Conservation (phyloP, 2,888 invertebrate genomes). For the Eurois occulta region DNA sequence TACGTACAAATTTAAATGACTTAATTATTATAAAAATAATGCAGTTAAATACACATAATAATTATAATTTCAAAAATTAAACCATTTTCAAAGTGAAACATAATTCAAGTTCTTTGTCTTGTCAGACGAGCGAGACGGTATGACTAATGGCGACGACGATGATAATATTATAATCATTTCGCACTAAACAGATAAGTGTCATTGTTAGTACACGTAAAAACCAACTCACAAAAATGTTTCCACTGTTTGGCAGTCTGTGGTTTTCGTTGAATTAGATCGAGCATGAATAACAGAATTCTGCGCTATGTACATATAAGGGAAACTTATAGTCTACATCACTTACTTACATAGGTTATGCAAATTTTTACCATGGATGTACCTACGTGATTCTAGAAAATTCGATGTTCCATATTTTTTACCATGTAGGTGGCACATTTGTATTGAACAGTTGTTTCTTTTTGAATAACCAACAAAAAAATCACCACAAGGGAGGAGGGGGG, state of each 20-base stretch:
- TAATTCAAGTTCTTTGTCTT: slow-evolving; percentile 40
- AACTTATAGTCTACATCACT: neutral
- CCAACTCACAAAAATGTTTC: slow-evolving; percentile 33
- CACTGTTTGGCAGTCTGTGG: slow-evolving; percentile 7
- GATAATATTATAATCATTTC: slow-evolving; percentile 33
- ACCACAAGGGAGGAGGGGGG: neutral
- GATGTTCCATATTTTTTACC: neutral
- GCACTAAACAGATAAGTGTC: slow-evolving; percentile 22
- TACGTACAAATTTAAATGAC: neutral
- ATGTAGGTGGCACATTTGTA: neutral
- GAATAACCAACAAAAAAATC: neutral
- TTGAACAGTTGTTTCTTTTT: neutral
- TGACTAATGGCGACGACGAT: slow-evolving; percentile 36
- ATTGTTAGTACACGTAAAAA: slow-evolving; percentile 30
- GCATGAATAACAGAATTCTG: neutral
- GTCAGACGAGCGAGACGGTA: neutral
- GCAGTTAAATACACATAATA: neutral
- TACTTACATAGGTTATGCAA: too few relatives aligned
- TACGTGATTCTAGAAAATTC: neutral
- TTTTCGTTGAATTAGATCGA: neutral
- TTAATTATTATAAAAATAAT: neutral
- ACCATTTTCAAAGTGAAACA: neutral
- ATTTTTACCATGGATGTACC: neutral
- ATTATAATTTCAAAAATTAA: slow-evolving; percentile 10
- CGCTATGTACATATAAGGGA: neutral